Evolutionary conservation across 2,888 invertebrate genomes (phyloP), one percentile per base, ranked within the genome.

Genomic region (Halictus quadricinctus): DNA sequence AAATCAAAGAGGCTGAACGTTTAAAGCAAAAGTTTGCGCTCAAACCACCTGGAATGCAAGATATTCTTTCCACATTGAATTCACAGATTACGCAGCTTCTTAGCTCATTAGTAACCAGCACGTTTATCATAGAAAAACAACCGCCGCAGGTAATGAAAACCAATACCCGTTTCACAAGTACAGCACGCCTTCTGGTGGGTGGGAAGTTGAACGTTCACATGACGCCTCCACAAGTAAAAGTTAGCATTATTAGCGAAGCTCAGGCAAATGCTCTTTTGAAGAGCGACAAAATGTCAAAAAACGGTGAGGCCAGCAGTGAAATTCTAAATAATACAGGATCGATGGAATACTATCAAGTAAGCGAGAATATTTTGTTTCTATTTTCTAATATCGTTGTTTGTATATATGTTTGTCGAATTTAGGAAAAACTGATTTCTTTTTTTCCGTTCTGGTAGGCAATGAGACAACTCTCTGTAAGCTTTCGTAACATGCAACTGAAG

Each of bases 61-160:
- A 97, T 92, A 95, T 96, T 76, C 94, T 97, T 80, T 96, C 96
- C 1, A 95, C 95, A 15, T 94, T 97, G 4, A 96, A 96, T 88
- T 95, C 95, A 7, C 96, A 96, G 88, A 97, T 98, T 79, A 97
- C 97, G 0, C 97, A 96, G 75, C 94, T 97, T 29, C 95, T 97
- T 36, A 97, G 97, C 0, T 97, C 97, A 0, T 95, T 98, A 74
- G 98, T 98, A 73, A 98, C 98, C 0, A 98, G 98, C 48, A 98
- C 99, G 0, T 99, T 99, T 94, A 98, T 99, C 79, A 99, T 99
- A 70, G 99, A 99, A 94, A 98, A 98, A 91, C 99, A 99, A 93
- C 99, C 99, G 8, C 99, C 99, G 0, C 99, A 99, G 95, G 99
- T 99, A 1, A 98, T 99, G 98, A 99, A 99, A 95, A 99, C 99